Base-by-base conservation (phyloP, 2,113 vertebrate genomes). In the Ctenodactylus gundi region DNA sequence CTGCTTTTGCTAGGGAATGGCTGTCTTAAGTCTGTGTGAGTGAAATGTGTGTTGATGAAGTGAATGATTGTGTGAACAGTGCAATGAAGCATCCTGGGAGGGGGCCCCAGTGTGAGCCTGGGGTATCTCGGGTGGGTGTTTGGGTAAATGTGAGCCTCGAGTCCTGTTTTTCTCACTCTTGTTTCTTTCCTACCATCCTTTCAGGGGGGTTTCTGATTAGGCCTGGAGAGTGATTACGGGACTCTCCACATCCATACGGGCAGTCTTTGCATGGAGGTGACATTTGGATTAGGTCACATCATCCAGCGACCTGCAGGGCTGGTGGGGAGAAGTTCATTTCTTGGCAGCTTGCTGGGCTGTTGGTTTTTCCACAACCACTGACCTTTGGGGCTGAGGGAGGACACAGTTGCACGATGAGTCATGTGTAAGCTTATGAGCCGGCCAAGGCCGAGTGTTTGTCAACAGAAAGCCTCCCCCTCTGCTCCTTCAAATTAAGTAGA, bases 361-460 rank as follows among this genome's bases (percentile, higher is more conserved):
- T 97, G 93, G 34, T 90, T 95, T 96, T 95, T 95, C 92, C 62
- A 25, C 94, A 93, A 90, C 85, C 93, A 60, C 88, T 97, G 96
- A 97, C 97, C 97, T 97, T 97, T 97, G 85, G 92, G 82, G 67
- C 94, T 72, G 88, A 70, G 76, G 75, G 41, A 53, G 91, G 92
- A 60, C 88, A 76, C 1, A 7, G 57, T 46, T 29, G n/a, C 58
- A 41, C 0, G 88, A 93, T 97, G 97, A 97, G 73, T 97, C 97
- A 97, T 72, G 6, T 23, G 34, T 46, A 51, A 78, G 41, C 53
- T 85, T 46, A 36, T 91, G 95, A 92, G 62, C 82, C 83, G 96
- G 78, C 70, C 7, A 7, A 39, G 46, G 77, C 85, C 18, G 51
- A 85, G 64, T 92, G 91, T 96, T 96, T 97, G 95, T 97, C 95